Conservation (phyloP, 2,113 vertebrate genomes). For the Bubalus kerabau region DNA sequence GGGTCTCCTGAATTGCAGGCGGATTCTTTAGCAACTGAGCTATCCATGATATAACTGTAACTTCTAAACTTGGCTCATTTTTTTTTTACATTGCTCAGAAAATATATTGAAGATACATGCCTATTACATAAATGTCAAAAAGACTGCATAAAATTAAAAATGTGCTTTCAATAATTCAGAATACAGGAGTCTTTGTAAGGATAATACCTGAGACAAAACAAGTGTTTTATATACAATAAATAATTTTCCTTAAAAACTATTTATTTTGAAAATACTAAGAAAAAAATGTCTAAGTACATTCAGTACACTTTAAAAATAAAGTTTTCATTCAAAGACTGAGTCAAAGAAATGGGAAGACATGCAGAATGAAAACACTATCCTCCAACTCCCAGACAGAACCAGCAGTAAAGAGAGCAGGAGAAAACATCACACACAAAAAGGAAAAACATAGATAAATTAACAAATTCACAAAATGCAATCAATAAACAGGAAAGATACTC, state of each 20-base stretch:
- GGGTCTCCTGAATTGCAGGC: not conserved
- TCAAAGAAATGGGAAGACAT: constrained; percentile 32
- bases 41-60: not conserved
- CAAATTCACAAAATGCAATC: not conserved
- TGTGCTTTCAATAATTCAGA: not conserved
- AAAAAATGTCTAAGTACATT: constrained; percentile 8
- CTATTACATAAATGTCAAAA: constrained; percentile 3
- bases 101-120: not conserved
- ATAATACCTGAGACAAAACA: not conserved
- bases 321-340: constrained; percentile 6
- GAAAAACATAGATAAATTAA: not conserved
- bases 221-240: constrained; percentile 1
- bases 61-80: not conserved
- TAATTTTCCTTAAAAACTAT: constrained; percentile 30
- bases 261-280: constrained; percentile 30
- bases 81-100: not conserved
- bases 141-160: not conserved
- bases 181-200: not conserved
- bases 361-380: not conserved
- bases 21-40: not conserved
- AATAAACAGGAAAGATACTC: not conserved
- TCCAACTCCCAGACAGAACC: not conserved
- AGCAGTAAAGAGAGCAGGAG: not conserved
- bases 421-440: not conserved
- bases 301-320: constrained; percentile 12